Conservation (phyloP, 2,113 vertebrate species). For the Thalassoma bifasciatum region DNA sequence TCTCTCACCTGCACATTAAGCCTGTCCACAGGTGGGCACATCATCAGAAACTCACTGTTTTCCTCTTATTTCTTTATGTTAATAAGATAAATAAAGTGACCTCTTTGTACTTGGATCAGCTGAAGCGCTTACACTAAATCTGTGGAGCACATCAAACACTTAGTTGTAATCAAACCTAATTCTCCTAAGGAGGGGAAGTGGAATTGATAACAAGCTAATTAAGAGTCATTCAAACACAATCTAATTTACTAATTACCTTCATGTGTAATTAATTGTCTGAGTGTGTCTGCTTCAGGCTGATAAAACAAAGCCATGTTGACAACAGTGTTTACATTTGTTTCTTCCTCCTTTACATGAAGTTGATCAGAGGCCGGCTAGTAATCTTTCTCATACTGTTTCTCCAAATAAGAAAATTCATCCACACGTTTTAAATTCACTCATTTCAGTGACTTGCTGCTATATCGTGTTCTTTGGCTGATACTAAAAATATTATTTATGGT, state of each 20-base stretch:
- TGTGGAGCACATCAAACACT: not conserved
- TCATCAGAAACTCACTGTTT: too few relatives aligned
- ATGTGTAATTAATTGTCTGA: conserved; percentile 33
- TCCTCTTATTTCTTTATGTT: too few relatives aligned
- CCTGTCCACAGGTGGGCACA: too few relatives aligned
- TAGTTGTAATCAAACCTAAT: conserved; percentile 15
- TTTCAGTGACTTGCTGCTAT: too few relatives aligned
- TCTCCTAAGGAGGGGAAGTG: conserved; percentile 3
- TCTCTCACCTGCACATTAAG: too few relatives aligned
- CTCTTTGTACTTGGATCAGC: too few relatives aligned
- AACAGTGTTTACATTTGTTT: not conserved
- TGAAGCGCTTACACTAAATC: not conserved
- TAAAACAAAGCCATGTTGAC: conserved; percentile 5
- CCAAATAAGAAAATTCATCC: too few relatives aligned
- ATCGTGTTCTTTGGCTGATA: too few relatives aligned
- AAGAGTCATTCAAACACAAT: conserved; percentile 41
- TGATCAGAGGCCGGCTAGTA: not conserved
- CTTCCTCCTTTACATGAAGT: not conserved
- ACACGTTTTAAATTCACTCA: too few relatives aligned
- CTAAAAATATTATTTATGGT: too few relatives aligned
- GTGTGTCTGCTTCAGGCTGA: conserved; percentile 19
- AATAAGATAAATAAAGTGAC: too few relatives aligned
- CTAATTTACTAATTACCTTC: conserved; percentile 53
- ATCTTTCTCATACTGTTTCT: fast-evolving
- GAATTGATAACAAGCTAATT: conserved; percentile 57